These are phyloP conservation scores for Sebastes fasciatus DNA, from an alignment of 2,113 vertebrate species.

Conservation along the genomic window DNA sequence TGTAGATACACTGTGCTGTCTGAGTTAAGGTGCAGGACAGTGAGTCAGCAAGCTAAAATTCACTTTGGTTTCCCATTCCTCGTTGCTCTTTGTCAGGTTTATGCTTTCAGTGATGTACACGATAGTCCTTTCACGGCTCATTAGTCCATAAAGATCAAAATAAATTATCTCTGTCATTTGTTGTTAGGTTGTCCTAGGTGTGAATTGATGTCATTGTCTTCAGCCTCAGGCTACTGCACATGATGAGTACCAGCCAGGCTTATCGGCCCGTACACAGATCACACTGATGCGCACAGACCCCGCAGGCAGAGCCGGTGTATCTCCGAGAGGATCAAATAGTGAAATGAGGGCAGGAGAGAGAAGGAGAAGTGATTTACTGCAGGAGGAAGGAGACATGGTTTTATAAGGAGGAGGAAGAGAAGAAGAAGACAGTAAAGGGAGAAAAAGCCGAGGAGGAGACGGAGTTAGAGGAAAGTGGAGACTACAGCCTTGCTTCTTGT, in stretches of 20 bases:
- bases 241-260: conserved; percentile 72
- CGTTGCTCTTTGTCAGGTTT: conserved; percentile 13
- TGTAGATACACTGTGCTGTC: not conserved
- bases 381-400: conserved; percentile 39
- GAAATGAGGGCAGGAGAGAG: conserved; percentile 66
- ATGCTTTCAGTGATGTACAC: conserved; percentile 21
- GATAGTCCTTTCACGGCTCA: conserved; percentile 40
- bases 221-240: conserved; percentile 69
- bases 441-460: not conserved
- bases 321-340: conserved; percentile 75
- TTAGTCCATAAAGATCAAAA: conserved; percentile 62
- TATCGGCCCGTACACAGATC: conserved; percentile 74
- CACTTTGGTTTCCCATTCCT: conserved; percentile 3
- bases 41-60: conserved; percentile 25
- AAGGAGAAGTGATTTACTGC: conserved; percentile 50
- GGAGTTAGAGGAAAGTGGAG: conserved; percentile 6
- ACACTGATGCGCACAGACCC: conserved; percentile 69
- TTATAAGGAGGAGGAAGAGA: conserved; percentile 21
- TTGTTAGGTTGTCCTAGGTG: conserved; percentile 64
- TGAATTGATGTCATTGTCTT: conserved; percentile 73
- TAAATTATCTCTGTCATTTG: conserved; percentile 64
- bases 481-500: not conserved
- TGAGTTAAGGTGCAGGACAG: not conserved
- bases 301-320: conserved; percentile 73
- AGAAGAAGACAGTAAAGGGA: not conserved